A percentile compares a stretch with the other conserved stretches of the same genome.
Conservation (phyloP, 2,888 invertebrate species). For the Andrena bicolor region DNA sequence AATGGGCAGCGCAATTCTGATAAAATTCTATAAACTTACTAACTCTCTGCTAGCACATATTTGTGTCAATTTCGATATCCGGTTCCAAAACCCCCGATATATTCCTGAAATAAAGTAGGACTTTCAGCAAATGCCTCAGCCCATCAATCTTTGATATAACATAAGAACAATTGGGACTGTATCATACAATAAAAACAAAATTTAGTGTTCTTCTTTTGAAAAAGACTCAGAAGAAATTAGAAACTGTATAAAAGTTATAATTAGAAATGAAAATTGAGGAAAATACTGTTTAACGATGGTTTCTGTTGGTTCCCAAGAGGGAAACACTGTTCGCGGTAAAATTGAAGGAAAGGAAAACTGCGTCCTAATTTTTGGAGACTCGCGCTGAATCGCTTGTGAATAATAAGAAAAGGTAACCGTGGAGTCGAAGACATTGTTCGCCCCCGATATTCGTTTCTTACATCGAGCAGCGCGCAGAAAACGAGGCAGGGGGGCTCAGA, state of each 20-base stretch:
- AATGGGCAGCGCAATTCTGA: no score
- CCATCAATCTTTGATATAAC: no score
- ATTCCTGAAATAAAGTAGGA: no score
- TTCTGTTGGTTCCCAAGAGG: neutral
- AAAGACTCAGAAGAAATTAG: neutral
- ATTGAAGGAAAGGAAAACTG: slow-evolving; percentile 15
- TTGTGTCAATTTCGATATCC: no score
- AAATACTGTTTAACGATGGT: no score
- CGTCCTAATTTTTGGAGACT: slow-evolving; percentile 27
- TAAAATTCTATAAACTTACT: no score
- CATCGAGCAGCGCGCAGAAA: slow-evolving; percentile 8
- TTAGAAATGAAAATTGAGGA: neutral
- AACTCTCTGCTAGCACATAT: no score
- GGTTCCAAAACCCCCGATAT: no score
- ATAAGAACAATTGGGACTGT: no score
- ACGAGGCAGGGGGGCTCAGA: slow-evolving; percentile 30
- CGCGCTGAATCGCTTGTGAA: slow-evolving; percentile 28
- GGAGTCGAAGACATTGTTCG: slow-evolving; percentile 47
- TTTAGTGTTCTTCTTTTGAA: no score
- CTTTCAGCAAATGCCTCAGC: no score
- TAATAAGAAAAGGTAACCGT: slow-evolving; percentile 8
- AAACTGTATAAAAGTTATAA: neutral
- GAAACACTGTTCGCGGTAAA: neutral
- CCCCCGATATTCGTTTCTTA: slow-evolving; percentile 30
- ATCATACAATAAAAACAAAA: no score